These are phyloP conservation scores for Papilio aristodemus DNA, from an alignment of 1,140 invertebrate genomes.

Conservation along the genomic window DNA sequence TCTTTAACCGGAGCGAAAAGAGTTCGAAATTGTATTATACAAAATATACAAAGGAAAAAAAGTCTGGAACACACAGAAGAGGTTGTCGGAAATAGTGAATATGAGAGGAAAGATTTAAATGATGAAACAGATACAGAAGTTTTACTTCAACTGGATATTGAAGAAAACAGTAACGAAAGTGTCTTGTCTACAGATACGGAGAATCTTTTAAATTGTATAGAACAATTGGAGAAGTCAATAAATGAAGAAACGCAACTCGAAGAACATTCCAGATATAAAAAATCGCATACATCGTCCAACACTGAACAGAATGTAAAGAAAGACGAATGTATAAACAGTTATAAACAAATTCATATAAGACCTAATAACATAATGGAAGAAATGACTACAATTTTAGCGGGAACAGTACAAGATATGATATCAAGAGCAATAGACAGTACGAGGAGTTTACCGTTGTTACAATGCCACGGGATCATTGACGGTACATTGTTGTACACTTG, in stretches of 20 bases:
- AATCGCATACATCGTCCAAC: not conserved
- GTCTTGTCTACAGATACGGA: not conserved
- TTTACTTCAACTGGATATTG: too few relatives aligned
- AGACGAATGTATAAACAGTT: not conserved
- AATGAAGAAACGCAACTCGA: not conserved
- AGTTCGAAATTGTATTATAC: not conserved
- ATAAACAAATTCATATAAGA: conserved; percentile 31
- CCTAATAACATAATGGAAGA: conserved; percentile 1
- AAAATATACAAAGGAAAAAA: not conserved
- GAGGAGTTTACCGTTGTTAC: conserved; percentile 39
- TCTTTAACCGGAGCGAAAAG: not conserved
- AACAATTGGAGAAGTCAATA: not conserved
- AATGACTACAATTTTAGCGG: conserved; percentile 28
- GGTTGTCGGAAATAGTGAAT: not conserved
- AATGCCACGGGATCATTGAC: conserved; percentile 49
- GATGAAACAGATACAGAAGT: not conserved
- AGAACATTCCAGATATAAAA: not conserved
- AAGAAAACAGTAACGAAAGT: not conserved
- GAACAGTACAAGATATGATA: conserved; percentile 37
- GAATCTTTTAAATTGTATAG: not conserved
- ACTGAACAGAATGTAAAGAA: not conserved
- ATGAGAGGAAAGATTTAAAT: not conserved
- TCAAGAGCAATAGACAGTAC: conserved; percentile 28
- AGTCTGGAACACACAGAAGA: not conserved
- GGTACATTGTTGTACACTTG: conserved; percentile 48